A percentile compares a stretch with the other conserved stretches of the same genome.
Conservation (phyloP, 2,888 invertebrate species). For the Philopedon plagiatum region DNA sequence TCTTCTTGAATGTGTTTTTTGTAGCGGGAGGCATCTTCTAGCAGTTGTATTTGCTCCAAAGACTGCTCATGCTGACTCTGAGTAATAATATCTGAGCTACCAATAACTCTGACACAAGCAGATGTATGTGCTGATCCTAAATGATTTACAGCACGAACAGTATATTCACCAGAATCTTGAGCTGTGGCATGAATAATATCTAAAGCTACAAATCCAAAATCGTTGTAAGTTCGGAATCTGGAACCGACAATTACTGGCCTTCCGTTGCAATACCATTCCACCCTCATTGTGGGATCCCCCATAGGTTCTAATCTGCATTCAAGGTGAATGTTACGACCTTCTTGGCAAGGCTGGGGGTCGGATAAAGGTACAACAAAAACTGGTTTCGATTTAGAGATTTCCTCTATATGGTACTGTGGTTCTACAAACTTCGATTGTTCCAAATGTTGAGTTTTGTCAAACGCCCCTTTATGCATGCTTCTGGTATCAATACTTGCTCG, state of each 20-base stretch:
- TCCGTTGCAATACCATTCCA: slow-evolving; percentile 97
- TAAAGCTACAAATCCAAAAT: slow-evolving; percentile 97
- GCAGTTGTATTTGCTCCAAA: slow-evolving; percentile 90
- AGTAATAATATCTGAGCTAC: slow-evolving; percentile 85
- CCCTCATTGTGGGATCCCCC: slow-evolving; percentile 96
- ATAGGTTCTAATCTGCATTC: slow-evolving; percentile 95
- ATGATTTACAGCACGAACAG: slow-evolving; percentile 92
- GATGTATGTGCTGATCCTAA: slow-evolving; percentile 94
- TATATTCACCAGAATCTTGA: slow-evolving; percentile 97
- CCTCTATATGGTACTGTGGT: slow-evolving; percentile 91
- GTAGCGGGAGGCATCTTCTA: slow-evolving; percentile 85
- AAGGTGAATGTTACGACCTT: slow-evolving; percentile 91
- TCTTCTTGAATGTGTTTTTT: slow-evolving; percentile 83
- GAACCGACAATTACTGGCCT: slow-evolving; percentile 90
- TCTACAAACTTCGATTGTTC: slow-evolving; percentile 90
- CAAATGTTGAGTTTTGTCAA: slow-evolving; percentile 89
- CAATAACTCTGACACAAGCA: slow-evolving; percentile 89
- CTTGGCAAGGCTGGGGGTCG: slow-evolving; percentile 87
- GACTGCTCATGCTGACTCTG: slow-evolving; percentile 95
- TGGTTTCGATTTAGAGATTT: slow-evolving; percentile 95
- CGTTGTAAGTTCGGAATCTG: slow-evolving; percentile 94
- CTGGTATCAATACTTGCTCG: slow-evolving; percentile 91
- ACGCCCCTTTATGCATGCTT: slow-evolving; percentile 89
- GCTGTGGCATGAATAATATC: slow-evolving; percentile 95
- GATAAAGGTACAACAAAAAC: slow-evolving; percentile 91